Evolutionary conservation across 2,888 invertebrate species (phyloP), one percentile per base, ranked within the genome.

Genomic region (Harmothoe impar): DNA sequence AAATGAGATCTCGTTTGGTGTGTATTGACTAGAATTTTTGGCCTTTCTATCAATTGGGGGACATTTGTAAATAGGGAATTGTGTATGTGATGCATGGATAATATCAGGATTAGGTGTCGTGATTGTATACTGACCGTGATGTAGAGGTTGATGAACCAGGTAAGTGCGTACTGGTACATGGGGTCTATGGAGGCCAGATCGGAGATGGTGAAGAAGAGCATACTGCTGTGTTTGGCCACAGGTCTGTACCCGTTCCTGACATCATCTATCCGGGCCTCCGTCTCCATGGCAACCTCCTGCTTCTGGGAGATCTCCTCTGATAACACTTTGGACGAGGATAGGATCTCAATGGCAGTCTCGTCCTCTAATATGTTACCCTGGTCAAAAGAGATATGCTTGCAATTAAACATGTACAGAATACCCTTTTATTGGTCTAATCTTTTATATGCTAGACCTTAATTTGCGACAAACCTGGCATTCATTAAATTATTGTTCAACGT

Each of bases 111-210:
- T n/a, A n/a, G n/a, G n/a, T n/a, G n/a, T n/a, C n/a, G n/a, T n/a
- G n/a, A n/a, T n/a, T 43, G 43, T 10, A 43, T 10, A 89, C 93
- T 93, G 94, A 96, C 96, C 93, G 95, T 96, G 93, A 97, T 97
- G 96, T 98, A 98, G 0, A 98, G 97, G 95, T 98, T 97, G 93
- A 98, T 97, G 95, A 98, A 99, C 98, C 98, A 98, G 94, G 98
- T 97, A 90, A 99, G 96, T 0, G 98, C 98, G 94, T 98, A 99
- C 95, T 98, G 98, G 95, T 99, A 99, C 98, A 99, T 99, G 0
- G 98, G 98, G 94, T 99, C 98, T 91, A 99, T 98, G 94, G 97
- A 97, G 0, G 98, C 97, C 94, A 99, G 95, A 94, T 99, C 98
- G 0, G 98, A 97, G 91, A 99, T 98, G 94, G 98, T 98, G 96